Evolutionary conservation across 2,888 invertebrate genomes (phyloP).

Genomic region (Agonopterix subpropinquella): DNA sequence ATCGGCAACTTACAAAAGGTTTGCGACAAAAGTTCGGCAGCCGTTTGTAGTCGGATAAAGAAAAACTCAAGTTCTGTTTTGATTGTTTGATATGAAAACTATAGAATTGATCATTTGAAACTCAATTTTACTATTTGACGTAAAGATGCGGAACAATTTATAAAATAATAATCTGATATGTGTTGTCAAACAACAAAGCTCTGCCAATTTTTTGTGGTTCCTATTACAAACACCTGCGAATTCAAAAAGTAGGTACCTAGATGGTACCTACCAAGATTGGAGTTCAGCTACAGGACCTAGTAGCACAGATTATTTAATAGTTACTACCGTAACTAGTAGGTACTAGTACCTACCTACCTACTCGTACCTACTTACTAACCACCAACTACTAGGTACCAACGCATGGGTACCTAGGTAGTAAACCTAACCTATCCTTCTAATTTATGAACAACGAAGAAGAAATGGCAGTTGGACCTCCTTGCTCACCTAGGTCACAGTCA

Average conservation of each 20-base stretch:
- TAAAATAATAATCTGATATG: constrained; percentile 26
- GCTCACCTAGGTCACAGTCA: too few relatives aligned
- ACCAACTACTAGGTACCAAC: too few relatives aligned
- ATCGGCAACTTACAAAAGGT: constrained; percentile 47
- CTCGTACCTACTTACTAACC: too few relatives aligned
- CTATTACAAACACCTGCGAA: constrained; percentile 11
- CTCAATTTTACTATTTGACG: constrained; percentile 29
- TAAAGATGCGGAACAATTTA: constrained; percentile 34
- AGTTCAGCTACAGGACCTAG: too few relatives aligned
- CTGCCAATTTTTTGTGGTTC: constrained; percentile 11
- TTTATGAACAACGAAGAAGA: too few relatives aligned
- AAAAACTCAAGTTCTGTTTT: constrained; percentile 49
- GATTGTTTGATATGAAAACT: constrained; percentile 60
- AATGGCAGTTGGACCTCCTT: too few relatives aligned
- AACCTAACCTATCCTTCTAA: too few relatives aligned
- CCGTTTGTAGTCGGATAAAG: constrained; percentile 42
- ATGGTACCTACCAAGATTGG: too few relatives aligned
- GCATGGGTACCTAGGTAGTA: too few relatives aligned
- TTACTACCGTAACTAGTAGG: too few relatives aligned
- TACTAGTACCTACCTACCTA: too few relatives aligned
- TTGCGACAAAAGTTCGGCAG: constrained; percentile 50
- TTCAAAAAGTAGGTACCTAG: background rate
- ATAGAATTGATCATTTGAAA: constrained; percentile 47
- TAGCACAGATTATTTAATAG: too few relatives aligned
- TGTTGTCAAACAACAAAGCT: constrained; percentile 39